A percentile compares a stretch with the other conserved stretches of the same genome.
Conservation (phyloP, 2,797 vertebrate genomes). For the Silurus lanzhouensis region DNA sequence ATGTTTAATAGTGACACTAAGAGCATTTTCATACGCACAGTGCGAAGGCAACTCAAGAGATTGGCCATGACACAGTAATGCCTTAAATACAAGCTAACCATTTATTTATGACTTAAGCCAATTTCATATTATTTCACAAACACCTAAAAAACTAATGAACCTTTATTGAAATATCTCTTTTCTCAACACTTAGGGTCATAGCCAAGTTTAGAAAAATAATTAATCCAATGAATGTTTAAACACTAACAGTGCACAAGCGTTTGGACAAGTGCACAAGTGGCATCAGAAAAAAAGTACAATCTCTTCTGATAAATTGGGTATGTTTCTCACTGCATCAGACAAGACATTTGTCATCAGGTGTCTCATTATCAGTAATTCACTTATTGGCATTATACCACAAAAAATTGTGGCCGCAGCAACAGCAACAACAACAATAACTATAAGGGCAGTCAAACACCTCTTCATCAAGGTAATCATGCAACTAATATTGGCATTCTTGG, state of each 20-base stretch:
- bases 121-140: too few relatives aligned
- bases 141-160: neutral
- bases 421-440: slow-evolving; percentile 11
- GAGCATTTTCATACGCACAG: too few relatives aligned
- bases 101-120: neutral
- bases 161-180: neutral
- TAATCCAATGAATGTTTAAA: slow-evolving; percentile 55
- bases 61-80: too few relatives aligned
- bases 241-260: slow-evolving; percentile 45
- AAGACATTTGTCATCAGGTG: neutral
- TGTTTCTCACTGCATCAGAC: neutral
- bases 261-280: neutral
- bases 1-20: too few relatives aligned
- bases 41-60: too few relatives aligned
- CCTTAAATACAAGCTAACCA: neutral
- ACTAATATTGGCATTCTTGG: too few relatives aligned
- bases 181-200: slow-evolving; percentile 54
- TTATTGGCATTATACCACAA: neutral
- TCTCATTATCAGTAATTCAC: neutral
- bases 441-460: neutral
- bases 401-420: neutral
- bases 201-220: slow-evolving; percentile 49
- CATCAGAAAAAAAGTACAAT: neutral
- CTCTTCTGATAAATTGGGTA: slow-evolving; percentile 53
- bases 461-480: slow-evolving; percentile 25